phyloP scores from a whole-genome alignment of 2,888 invertebrate species.

The Pemphredon lugubris region DNA sequence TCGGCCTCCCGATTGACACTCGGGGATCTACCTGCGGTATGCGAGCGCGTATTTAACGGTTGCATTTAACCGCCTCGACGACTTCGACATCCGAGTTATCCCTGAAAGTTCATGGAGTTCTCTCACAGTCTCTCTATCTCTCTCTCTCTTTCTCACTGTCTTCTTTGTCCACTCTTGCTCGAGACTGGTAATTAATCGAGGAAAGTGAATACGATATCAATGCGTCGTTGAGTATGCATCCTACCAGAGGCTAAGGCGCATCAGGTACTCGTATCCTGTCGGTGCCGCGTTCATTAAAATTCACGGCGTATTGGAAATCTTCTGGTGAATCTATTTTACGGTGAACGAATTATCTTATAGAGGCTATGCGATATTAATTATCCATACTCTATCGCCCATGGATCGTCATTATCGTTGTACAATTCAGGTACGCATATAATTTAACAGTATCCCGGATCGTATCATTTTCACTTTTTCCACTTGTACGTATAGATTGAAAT shows the following conservation, averaged over 20 bases:
- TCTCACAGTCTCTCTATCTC: slow-evolving; percentile 23
- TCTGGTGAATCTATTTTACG: not conserved
- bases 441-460: no score
- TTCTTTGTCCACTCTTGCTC: slow-evolving; percentile 3
- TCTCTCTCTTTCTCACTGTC: slow-evolving; percentile 10
- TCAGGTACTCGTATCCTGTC: slow-evolving; percentile 24
- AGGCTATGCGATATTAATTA: not conserved
- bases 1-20: not conserved
- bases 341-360: not conserved
- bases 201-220: slow-evolving; percentile 43
- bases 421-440: no score
- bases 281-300: slow-evolving; percentile 27
- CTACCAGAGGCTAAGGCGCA: slow-evolving; percentile 29
- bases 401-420: no score
- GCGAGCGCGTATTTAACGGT: slow-evolving; percentile 7
- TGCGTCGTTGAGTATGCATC: slow-evolving; percentile 25
- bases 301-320: slow-evolving; percentile 17
- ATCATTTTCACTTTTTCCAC: no score
- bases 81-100: slow-evolving; percentile 48
- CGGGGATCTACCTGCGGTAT: slow-evolving; percentile 4
- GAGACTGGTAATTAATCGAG: slow-evolving; percentile 48
- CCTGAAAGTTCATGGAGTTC: slow-evolving; percentile 60
- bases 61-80: slow-evolving; percentile 23
- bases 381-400: no score
- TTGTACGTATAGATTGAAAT: no score